These are phyloP conservation scores for Oriolus oriolus DNA, from an alignment of 2,113 vertebrate species.

Conservation along the genomic window DNA sequence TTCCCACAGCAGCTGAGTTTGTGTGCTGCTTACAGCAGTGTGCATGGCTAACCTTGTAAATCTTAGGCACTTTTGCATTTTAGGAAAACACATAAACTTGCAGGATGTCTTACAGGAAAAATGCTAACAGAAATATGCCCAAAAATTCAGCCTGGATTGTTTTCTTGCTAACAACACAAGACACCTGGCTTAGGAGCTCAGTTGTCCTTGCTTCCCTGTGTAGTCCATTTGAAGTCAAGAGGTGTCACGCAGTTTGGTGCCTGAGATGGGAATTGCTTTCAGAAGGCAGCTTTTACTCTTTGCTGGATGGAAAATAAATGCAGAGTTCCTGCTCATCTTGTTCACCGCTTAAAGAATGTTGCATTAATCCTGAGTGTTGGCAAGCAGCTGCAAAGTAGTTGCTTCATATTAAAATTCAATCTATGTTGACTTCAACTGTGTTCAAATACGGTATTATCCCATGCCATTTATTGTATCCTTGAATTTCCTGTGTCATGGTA, in stretches of 20 bases:
- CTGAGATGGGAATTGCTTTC: neutral
- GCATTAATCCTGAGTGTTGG: neutral
- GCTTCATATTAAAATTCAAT: neutral
- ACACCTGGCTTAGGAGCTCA: neutral
- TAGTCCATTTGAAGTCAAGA: neutral
- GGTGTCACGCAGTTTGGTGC: neutral
- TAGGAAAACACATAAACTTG: neutral
- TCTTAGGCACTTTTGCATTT: neutral
- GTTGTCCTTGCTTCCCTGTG: neutral
- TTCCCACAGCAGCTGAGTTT: conserved; percentile 37
- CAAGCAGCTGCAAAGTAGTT: conserved; percentile 31
- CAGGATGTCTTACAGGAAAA: neutral
- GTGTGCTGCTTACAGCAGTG: conserved; percentile 28
- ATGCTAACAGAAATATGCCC: conserved; percentile 6
- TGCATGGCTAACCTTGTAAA: conserved; percentile 39
- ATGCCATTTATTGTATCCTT: neutral
- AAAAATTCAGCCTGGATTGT: neutral
- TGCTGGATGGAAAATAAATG: neutral
- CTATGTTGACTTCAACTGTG: neutral
- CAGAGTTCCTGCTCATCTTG: neutral
- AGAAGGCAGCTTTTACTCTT: neutral
- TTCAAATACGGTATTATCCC: neutral
- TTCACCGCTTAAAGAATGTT: neutral
- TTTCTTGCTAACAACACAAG: neutral
- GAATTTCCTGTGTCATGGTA: neutral